A percentile compares a stretch with the other conserved stretches of the same genome.
These are phyloP conservation scores for Capromys pilorides DNA, from an alignment of 2,797 vertebrate species.

Conservation along the genomic window DNA sequence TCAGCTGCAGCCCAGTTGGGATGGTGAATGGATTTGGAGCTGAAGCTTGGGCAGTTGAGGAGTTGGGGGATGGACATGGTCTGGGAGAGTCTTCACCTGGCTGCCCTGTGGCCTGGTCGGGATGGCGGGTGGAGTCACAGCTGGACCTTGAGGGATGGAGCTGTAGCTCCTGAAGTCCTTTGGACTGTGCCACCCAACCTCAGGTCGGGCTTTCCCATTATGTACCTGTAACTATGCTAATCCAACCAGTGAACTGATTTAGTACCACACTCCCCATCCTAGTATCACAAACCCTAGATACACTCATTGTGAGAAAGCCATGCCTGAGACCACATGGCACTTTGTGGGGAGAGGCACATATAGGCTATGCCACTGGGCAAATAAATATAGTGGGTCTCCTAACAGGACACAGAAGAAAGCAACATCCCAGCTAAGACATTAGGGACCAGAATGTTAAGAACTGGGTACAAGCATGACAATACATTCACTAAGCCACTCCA, in stretches of 20 bases:
- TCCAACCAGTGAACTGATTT: background rate
- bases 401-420: background rate
- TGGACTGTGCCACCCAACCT: background rate
- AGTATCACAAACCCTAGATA: background rate
- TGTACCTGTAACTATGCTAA: background rate
- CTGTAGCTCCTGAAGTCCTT: background rate
- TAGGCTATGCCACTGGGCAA: background rate
- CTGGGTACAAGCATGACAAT: background rate
- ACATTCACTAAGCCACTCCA: background rate
- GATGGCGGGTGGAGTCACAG: no score
- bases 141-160: no score
- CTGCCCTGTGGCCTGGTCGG: no score
- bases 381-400: background rate
- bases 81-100: no score
- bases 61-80: no score
- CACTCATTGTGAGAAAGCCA: background rate
- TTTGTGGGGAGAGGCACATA: background rate
- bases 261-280: background rate
- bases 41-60: no score
- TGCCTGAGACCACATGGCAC: background rate
- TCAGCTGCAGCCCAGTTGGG: no score
- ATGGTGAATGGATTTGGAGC: no score
- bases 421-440: background rate
- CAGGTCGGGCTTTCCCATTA: background rate
- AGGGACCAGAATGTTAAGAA: background rate